phyloP scores from a whole-genome alignment of 2,113 vertebrate genomes.

The Zootoca vivipara region DNA sequence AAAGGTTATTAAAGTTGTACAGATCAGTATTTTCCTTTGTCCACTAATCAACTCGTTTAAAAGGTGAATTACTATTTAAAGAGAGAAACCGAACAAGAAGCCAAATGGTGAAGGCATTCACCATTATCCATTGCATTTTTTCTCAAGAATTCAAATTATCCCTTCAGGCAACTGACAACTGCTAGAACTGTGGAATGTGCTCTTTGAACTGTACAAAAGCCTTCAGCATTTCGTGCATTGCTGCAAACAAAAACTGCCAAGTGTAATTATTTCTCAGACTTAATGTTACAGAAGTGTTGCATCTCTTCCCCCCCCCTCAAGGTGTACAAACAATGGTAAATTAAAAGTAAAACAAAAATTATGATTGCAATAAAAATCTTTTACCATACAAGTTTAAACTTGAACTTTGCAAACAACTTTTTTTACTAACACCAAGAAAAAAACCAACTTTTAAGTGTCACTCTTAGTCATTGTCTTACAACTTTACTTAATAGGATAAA shows the following conservation, averaged over 20 bases:
- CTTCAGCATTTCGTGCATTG: slow-evolving; percentile 83
- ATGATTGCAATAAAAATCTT: slow-evolving; percentile 10
- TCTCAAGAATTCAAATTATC: slow-evolving; percentile 86
- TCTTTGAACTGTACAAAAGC: slow-evolving; percentile 95
- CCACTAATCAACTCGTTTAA: slow-evolving; percentile 59
- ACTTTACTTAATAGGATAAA: slow-evolving; percentile 51
- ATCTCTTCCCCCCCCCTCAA: slow-evolving; percentile 44
- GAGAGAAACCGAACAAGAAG: slow-evolving; percentile 43
- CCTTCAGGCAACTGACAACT: slow-evolving; percentile 89
- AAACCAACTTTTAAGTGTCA: slow-evolving; percentile 11
- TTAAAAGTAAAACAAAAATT: slow-evolving; percentile 46
- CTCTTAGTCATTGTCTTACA: slow-evolving; percentile 49
- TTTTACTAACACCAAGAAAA: slow-evolving; percentile 44
- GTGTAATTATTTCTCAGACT: slow-evolving; percentile 87
- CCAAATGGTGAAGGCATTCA: slow-evolving; percentile 73
- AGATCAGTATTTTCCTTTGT: slow-evolving; percentile 7
- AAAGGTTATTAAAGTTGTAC: slow-evolving; percentile 7
- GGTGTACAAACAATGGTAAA: slow-evolving; percentile 33
- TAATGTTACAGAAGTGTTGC: slow-evolving; percentile 83
- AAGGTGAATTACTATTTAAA: slow-evolving; percentile 53
- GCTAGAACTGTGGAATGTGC: slow-evolving; percentile 91
- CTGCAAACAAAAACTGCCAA: slow-evolving; percentile 97
- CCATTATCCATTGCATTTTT: slow-evolving; percentile 59
- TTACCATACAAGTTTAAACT: slow-evolving; percentile 35
- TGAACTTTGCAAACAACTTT: slow-evolving; percentile 48